phyloP scores from a whole-genome alignment of 1,140 invertebrate species.

The Halictus rubicundus region DNA sequence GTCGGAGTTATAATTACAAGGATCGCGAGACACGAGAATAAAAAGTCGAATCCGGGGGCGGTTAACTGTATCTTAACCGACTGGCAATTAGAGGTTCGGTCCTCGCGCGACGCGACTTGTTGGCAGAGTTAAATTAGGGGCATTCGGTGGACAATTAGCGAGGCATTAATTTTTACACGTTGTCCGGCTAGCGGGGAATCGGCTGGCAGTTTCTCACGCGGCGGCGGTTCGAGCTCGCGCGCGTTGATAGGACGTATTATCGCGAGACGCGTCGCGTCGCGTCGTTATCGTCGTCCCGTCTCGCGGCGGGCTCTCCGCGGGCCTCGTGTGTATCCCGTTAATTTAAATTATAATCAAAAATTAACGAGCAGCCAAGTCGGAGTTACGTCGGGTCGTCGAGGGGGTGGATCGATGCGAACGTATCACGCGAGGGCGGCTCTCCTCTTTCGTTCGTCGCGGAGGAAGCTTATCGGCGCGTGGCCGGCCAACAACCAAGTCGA shows the following conservation, averaged over 20 bases:
- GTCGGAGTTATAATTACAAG: too few relatives aligned
- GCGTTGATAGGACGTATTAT: not conserved
- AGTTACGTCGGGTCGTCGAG: not conserved
- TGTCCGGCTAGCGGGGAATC: not conserved
- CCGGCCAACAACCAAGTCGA: conserved; percentile 34
- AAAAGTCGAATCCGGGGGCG: too few relatives aligned
- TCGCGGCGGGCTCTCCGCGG: too few relatives aligned
- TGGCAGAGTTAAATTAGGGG: not conserved
- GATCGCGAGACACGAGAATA: too few relatives aligned
- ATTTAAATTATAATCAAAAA: conserved; percentile 38
- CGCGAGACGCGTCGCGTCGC: too few relatives aligned
- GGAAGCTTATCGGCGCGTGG: conserved; percentile 39
- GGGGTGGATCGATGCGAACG: conserved; percentile 26
- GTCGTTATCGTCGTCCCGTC: not conserved
- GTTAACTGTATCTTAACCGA: too few relatives aligned
- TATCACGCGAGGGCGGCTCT: conserved; percentile 42
- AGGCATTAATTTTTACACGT: not conserved
- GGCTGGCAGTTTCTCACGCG: not conserved
- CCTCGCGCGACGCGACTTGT: not conserved
- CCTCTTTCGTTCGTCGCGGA: conserved; percentile 23
- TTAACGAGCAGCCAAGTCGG: conserved; percentile 10
- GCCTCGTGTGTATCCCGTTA: conserved; percentile 3
- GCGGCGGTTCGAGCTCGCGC: not conserved
- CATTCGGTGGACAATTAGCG: not conserved
- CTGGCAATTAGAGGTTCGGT: not conserved